Percentiles rank a stretch among this genome's conserved stretches.
Conservation (phyloP, 2,113 vertebrate species). For the Cyanoliseus patagonus region DNA sequence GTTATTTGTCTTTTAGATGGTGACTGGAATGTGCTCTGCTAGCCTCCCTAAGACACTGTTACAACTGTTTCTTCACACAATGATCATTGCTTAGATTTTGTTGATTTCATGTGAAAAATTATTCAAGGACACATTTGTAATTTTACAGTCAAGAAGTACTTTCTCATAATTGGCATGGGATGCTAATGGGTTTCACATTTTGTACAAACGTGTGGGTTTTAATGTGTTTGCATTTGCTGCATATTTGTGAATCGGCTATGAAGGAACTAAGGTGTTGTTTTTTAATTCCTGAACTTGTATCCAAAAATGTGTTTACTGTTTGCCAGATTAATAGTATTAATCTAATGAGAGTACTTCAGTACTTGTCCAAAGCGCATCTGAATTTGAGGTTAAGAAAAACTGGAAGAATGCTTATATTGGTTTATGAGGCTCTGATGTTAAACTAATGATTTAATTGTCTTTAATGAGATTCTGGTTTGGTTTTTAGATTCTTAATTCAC, state of each 20-base stretch:
- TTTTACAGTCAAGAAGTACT: conserved; percentile 36
- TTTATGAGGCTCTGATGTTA: conserved; percentile 51
- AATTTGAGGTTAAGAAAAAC: conserved; percentile 40
- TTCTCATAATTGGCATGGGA: conserved; percentile 30
- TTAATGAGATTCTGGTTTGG: conserved; percentile 49
- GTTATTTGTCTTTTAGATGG: conserved; percentile 37
- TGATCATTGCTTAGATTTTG: not conserved
- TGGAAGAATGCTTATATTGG: conserved; percentile 29
- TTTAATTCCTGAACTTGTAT: conserved; percentile 47
- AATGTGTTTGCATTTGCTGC: conserved; percentile 37
- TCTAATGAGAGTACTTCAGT: not conserved
- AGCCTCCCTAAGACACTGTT: conserved; percentile 40
- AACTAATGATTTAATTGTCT: conserved; percentile 52
- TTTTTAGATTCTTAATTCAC: conserved; percentile 68
- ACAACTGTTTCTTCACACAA: not conserved
- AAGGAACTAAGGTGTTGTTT: not conserved
- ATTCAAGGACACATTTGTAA: not conserved
- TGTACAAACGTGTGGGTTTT: conserved; percentile 48
- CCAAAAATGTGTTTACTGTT: conserved; percentile 43
- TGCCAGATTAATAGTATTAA: not conserved
- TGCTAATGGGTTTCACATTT: conserved; percentile 45
- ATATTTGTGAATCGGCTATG: conserved; percentile 49
- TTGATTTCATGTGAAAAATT: not conserved
- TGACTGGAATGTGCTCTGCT: conserved; percentile 56
- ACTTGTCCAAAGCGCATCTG: conserved; percentile 44